Percentiles rank a stretch among this genome's conserved stretches.
Evolutionary conservation across 2,113 vertebrate species (phyloP).

Genomic region (Copsychus sechellarum): DNA sequence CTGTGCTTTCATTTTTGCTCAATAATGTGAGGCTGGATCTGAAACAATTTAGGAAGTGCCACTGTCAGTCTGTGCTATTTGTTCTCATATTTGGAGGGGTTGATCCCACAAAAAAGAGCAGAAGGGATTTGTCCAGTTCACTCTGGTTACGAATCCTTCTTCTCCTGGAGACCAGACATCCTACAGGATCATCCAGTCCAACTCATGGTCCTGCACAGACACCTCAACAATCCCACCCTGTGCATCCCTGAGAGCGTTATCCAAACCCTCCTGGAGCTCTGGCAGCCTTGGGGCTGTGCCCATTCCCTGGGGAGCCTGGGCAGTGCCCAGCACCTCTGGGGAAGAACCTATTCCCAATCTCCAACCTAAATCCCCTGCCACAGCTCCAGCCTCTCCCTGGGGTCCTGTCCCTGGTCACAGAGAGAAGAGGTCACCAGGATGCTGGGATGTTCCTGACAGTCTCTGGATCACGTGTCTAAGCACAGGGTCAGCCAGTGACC

Average conservation of each 20-base stretch:
- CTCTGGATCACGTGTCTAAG: neutral
- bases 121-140: neutral
- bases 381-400: rapidly evolving
- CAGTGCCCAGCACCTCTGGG: neutral
- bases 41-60: neutral
- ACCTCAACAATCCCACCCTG: neutral
- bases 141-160: neutral
- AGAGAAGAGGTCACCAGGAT: neutral
- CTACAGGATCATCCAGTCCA: too few relatives aligned
- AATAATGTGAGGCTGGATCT: neutral
- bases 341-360: rapidly evolving
- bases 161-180: neutral
- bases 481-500: neutral
- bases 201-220: rapidly evolving
- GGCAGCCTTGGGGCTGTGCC: neutral
- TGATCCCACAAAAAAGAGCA: neutral
- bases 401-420: neutral
- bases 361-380: rapidly evolving
- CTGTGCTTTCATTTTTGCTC: neutral
- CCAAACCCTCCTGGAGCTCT: rapidly evolving
- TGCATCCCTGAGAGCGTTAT: rapidly evolving
- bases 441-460: neutral
- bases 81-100: neutral
- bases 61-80: neutral
- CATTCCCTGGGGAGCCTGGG: neutral